Percentiles rank a stretch among this genome's conserved stretches.
Evolutionary conservation across 2,113 vertebrate genomes (phyloP).

Genomic region (Eubucco bourcierii): DNA sequence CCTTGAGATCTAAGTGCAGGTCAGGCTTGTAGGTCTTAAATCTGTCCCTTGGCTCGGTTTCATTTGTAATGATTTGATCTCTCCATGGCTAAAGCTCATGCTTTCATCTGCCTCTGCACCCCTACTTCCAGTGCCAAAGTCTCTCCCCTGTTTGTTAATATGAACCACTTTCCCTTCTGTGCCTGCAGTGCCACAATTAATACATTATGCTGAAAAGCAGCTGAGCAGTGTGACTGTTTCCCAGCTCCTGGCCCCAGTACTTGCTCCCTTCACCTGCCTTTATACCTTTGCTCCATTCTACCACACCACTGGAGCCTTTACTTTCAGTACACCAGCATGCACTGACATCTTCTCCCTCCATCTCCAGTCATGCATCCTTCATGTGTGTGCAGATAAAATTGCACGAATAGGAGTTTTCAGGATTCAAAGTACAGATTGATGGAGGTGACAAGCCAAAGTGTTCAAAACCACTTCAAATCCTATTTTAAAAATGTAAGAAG

Average conservation of each 20-base stretch:
- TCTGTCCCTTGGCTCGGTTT: not conserved
- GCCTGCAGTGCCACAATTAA: not conserved
- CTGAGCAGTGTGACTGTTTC: not conserved
- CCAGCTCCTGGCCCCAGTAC: accelerated
- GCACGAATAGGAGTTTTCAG: not conserved
- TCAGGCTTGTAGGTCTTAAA: not conserved
- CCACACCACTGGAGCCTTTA: not conserved
- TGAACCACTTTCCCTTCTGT: not conserved
- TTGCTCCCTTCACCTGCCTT: not conserved
- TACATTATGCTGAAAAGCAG: not conserved
- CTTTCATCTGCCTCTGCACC: not conserved
- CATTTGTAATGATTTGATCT: not conserved
- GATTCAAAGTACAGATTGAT: not conserved
- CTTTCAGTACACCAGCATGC: not conserved
- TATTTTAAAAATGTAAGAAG: not conserved
- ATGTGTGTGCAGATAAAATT: not conserved
- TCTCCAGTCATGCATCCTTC: not conserved
- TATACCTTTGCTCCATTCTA: not conserved
- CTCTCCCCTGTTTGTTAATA: not conserved
- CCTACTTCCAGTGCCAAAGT: not conserved
- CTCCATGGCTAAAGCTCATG: not conserved
- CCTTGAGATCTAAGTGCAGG: not conserved
- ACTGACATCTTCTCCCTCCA: not conserved
- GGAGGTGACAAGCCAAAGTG: not conserved
- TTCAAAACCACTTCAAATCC: not conserved